Evolutionary conservation across 2,797 vertebrate genomes (phyloP).

Genomic region (Channallabes apus): DNA sequence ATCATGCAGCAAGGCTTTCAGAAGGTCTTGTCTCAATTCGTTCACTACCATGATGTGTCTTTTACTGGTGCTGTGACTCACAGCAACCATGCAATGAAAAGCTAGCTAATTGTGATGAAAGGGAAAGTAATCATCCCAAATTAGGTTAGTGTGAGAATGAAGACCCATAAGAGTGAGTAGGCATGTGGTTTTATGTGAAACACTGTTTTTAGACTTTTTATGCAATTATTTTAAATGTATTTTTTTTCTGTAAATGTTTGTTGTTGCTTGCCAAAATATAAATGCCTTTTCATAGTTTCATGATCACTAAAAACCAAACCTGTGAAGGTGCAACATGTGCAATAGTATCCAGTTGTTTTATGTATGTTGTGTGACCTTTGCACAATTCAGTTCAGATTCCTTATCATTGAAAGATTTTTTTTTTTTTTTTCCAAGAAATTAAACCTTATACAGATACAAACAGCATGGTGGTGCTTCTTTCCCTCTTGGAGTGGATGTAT

Average conservation of each 20-base stretch:
- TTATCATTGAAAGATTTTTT: neutral
- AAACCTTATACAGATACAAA: neutral
- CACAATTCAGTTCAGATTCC: neutral
- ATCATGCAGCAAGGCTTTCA: constrained; percentile 30
- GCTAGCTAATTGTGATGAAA: neutral
- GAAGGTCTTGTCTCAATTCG: constrained; percentile 3
- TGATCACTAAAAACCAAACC: constrained; percentile 66
- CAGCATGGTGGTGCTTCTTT: neutral
- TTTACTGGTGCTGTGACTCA: constrained; percentile 8
- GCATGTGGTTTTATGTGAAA: constrained; percentile 51
- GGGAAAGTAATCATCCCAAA: constrained; percentile 22
- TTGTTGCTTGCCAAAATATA: constrained; percentile 62
- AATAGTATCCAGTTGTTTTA: neutral
- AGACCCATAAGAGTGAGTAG: constrained; percentile 29
- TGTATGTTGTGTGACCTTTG: neutral
- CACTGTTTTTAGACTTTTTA: constrained; percentile 62
- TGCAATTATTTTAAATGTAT: constrained; percentile 47
- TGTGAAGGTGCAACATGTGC: constrained; percentile 25
- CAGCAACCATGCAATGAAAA: constrained; percentile 26
- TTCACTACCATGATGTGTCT: constrained; percentile 21
- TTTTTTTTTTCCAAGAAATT: neutral
- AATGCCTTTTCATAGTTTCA: constrained; percentile 50
- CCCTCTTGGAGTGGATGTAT: neutral
- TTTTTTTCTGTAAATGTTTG: constrained; percentile 72
- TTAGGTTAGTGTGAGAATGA: constrained; percentile 22